Base-by-base conservation (phyloP, 1,140 invertebrate genomes). In the Penaeus japonicus region DNA sequence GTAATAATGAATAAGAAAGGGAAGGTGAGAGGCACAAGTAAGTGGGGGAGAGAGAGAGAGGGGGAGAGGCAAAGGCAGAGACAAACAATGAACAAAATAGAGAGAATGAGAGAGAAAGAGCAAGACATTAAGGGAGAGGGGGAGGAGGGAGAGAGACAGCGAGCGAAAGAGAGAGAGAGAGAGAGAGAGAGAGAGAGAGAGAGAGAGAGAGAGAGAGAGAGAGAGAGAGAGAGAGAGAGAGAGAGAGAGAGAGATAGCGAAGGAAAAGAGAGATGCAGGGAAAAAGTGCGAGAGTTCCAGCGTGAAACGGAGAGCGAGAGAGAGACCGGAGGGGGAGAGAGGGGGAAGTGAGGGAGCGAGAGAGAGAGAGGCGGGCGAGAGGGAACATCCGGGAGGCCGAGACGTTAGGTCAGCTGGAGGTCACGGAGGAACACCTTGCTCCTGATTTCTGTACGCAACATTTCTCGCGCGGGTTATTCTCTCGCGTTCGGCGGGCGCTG, bases 181-280 rank as follows among this genome's bases (percentile, higher is more conserved):
- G n/a, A 73, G 65, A n/a, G n/a, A 73, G 65, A n/a, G n/a, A 73
- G 65, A n/a, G 65, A 73, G n/a, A n/a, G n/a, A 30, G 32, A 24
- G n/a, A 30, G 32, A 24, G 32, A 30, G n/a, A 24, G 32, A 24
- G 32, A 30, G 32, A 24, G 65, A n/a, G 65, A 73, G n/a, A n/a
- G 65, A 73, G n/a, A 73, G 65, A n/a, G n/a, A 73, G n/a, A 73
- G 65, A 73, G n/a, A n/a, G 65, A n/a, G n/a, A 73, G 65, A n/a
- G 65, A 73, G n/a, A n/a, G 65, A n/a, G n/a, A 73, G 65, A n/a
- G 65, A 73, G n/a, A n/a, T 22, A 30, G 32, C 12, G n/a, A 30
- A n/a, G 27, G 27, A 24, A 75, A 24, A 30, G 73, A 75, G 73
- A 30, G 73, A 75, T 2, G 12, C 5, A 75, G 27, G 12, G 73